phyloP scores from a whole-genome alignment of 2,113 vertebrate genomes.

The Clarias magur region DNA sequence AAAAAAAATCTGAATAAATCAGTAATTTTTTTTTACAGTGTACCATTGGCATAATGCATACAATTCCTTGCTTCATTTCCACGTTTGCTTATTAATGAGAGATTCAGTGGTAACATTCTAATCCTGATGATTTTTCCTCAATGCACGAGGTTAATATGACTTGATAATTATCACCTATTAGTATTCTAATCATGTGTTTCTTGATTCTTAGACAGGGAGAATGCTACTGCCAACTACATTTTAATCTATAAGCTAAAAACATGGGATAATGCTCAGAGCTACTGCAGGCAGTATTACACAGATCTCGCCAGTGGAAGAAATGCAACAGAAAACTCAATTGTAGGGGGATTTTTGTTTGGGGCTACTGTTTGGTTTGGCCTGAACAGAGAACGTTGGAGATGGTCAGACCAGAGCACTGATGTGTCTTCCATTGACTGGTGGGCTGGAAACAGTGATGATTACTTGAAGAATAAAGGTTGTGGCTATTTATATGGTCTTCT shows the following conservation, averaged over 20 bases:
- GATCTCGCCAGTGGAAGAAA: slow-evolving; percentile 18
- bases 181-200: not conserved
- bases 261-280: slow-evolving; percentile 10
- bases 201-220: not conserved
- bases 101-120: not conserved
- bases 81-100: not conserved
- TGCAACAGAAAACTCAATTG: not conserved
- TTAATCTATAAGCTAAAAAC: not conserved
- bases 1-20: too few species aligned
- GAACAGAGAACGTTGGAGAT: slow-evolving; percentile 28
- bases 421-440: not conserved
- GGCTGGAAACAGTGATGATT: not conserved
- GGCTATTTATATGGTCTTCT: not conserved
- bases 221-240: not conserved
- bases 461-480: slow-evolving; percentile 3
- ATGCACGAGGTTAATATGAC: not conserved
- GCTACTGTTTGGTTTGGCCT: slow-evolving; percentile 5
- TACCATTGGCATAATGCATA: not conserved
- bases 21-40: too few species aligned
- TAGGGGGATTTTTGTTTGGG: not conserved
- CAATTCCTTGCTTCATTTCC: not conserved
- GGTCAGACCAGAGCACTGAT: slow-evolving; percentile 26
- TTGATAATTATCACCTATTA: not conserved
- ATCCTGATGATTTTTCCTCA: not conserved
- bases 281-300: slow-evolving; percentile 21